phyloP scores from a whole-genome alignment of 2,113 vertebrate genomes.

The Percopsis transmontana region DNA sequence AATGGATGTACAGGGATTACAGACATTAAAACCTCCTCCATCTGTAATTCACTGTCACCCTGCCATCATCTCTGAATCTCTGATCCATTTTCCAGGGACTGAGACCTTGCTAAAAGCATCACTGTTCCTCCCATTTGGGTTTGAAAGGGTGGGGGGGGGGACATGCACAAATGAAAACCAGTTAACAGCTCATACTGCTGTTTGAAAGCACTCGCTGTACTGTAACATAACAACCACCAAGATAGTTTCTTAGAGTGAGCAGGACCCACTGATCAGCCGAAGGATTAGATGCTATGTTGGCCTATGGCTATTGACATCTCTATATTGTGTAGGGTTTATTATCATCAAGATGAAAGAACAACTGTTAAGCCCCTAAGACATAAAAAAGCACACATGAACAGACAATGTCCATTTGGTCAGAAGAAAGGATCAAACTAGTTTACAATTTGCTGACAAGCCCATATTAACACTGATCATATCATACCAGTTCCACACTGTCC shows the following conservation, averaged over 20 bases:
- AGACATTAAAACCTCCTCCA: constrained; percentile 75
- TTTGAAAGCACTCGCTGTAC: constrained; percentile 75
- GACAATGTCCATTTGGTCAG: constrained; percentile 48
- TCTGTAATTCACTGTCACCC: constrained; percentile 77
- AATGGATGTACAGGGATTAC: constrained; percentile 74
- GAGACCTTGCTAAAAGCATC: constrained; percentile 77
- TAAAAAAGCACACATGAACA: constrained; percentile 25
- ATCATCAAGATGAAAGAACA: constrained; percentile 57
- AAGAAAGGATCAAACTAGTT: constrained; percentile 44
- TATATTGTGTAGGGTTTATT: constrained; percentile 60
- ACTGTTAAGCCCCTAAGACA: constrained; percentile 31
- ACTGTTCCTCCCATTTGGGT: constrained; percentile 71
- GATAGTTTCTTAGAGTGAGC: constrained; percentile 60
- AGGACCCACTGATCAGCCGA: constrained; percentile 66
- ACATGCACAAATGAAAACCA: constrained; percentile 59
- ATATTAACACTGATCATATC: constrained; percentile 58
- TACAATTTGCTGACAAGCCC: constrained; percentile 52
- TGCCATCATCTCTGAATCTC: constrained; percentile 77
- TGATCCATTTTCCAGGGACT: constrained; percentile 76
- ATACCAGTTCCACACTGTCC: constrained; percentile 57
- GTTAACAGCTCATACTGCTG: constrained; percentile 67
- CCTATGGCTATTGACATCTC: constrained; percentile 68
- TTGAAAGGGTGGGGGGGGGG: constrained; percentile 57
- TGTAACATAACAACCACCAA: constrained; percentile 72
- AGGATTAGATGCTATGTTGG: constrained; percentile 61